Conservation (phyloP, 1,140 invertebrate genomes). For the Odontomachus brunneus region DNA sequence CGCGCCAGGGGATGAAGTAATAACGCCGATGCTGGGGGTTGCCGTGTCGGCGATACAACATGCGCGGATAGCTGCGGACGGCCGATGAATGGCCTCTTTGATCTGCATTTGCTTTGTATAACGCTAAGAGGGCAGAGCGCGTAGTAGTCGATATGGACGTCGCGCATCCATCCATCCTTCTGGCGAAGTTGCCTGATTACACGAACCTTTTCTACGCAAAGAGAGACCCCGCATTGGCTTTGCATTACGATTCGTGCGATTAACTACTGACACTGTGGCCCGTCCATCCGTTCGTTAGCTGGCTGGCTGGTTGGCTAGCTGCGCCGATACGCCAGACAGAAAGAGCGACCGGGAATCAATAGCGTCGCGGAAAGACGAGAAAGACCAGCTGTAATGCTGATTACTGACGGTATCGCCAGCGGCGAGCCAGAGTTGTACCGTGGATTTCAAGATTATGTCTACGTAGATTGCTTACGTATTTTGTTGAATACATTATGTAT, state of each 20-base stretch:
- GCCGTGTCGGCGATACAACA: slow-evolving; percentile 62
- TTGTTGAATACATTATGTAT: too few species aligned
- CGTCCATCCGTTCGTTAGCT: not conserved
- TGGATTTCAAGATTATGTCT: too few species aligned
- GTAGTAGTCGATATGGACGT: slow-evolving; percentile 42
- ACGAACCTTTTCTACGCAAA: slow-evolving; percentile 55
- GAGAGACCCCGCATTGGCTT: slow-evolving; percentile 34
- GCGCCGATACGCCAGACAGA: slow-evolving; percentile 21
- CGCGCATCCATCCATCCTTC: slow-evolving; percentile 1
- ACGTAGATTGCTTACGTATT: too few species aligned
- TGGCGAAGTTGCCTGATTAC: slow-evolving; percentile 52
- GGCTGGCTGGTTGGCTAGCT: not conserved
- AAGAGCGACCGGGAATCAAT: slow-evolving; percentile 34
- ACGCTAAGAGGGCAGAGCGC: slow-evolving; percentile 55
- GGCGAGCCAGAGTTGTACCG: too few species aligned
- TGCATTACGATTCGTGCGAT: slow-evolving; percentile 43
- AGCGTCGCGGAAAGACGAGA: slow-evolving; percentile 5
- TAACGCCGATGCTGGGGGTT: slow-evolving; percentile 76
- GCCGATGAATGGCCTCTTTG: slow-evolving; percentile 82
- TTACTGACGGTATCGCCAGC: slow-evolving; percentile 13
- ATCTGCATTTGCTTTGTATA: slow-evolving; percentile 77
- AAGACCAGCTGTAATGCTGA: slow-evolving; percentile 48
- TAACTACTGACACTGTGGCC: slow-evolving; percentile 33
- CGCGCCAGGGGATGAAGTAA: slow-evolving; percentile 73
- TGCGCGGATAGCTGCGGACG: slow-evolving; percentile 64